These are phyloP conservation scores for Myotis pilosus DNA, from an alignment of 2,797 vertebrate genomes.

Conservation along the genomic window DNA sequence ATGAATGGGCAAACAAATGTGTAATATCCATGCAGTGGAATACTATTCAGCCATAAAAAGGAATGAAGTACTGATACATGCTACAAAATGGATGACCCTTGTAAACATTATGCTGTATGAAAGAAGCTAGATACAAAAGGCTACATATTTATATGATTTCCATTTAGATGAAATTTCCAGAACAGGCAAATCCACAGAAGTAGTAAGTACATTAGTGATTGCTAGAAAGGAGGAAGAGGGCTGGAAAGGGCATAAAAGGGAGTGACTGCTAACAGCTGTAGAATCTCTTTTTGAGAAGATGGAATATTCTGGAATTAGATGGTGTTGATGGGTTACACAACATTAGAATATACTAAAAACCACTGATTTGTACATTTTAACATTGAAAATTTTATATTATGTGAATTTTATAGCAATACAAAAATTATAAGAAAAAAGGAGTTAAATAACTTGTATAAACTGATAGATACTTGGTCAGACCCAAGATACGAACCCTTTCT, in stretches of 20 bases:
- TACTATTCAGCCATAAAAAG: neutral
- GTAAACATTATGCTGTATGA: neutral
- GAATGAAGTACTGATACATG: neutral
- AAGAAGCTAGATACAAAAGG: neutral
- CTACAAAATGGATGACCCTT: neutral
- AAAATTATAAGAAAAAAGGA: neutral
- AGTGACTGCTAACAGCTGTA: neutral
- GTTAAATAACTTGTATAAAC: constrained; percentile 1
- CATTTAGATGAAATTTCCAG: neutral
- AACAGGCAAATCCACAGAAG: constrained; percentile 3
- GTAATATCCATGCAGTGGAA: neutral
- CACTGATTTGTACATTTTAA: constrained; percentile 7
- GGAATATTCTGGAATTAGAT: constrained; percentile 26
- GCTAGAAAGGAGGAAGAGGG: neutral
- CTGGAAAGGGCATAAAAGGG: neutral
- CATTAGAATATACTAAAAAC: neutral
- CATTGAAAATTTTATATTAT: neutral
- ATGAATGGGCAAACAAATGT: neutral
- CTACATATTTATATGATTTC: neutral
- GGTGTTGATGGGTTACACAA: neutral
- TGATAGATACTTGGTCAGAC: neutral
- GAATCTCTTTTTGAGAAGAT: constrained; percentile 18
- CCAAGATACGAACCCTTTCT: neutral
- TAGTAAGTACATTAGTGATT: neutral
- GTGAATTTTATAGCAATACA: constrained; percentile 33